Conservation (phyloP, 1,140 invertebrate genomes). For the Drosophila kepulauana region DNA sequence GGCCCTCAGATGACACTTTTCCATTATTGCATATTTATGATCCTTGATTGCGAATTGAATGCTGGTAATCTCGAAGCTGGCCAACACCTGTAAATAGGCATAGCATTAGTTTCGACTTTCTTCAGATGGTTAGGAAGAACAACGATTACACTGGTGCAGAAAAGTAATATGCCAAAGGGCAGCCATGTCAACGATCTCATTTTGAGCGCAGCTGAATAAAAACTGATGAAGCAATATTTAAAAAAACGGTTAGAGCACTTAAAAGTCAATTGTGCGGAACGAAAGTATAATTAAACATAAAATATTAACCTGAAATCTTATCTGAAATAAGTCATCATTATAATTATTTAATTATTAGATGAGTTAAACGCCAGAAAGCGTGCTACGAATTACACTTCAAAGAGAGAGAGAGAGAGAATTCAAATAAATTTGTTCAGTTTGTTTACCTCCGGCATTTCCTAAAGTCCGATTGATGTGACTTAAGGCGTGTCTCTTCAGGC, state of each 20-base stretch:
- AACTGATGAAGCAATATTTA: neutral
- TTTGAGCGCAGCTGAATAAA: neutral
- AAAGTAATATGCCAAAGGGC: neutral
- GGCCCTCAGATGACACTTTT: constrained; percentile 21
- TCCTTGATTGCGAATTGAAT: constrained; percentile 6
- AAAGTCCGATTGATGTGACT: neutral
- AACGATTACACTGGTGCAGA: neutral
- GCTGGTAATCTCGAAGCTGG: constrained; percentile 4
- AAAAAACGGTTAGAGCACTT: neutral
- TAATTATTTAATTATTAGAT: neutral
- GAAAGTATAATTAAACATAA: neutral
- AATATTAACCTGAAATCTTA: too few relatives aligned
- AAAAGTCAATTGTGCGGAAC: neutral
- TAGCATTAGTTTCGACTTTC: neutral
- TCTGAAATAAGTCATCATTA: too few relatives aligned
- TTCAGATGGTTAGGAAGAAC: accelerated
- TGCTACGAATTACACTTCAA: neutral
- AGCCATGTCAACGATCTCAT: constrained; percentile 10
- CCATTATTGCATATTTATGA: neutral
- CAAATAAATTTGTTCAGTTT: neutral
- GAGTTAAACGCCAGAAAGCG: constrained; percentile 18
- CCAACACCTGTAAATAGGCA: neutral
- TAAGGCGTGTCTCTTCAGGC: constrained; percentile 9
- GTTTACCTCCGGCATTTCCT: neutral
- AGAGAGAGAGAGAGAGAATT: neutral